Percentiles rank a stretch among this genome's conserved stretches.
Evolutionary conservation across 2,888 invertebrate species (phyloP).

Genomic region (Silvanus unidentatus): DNA sequence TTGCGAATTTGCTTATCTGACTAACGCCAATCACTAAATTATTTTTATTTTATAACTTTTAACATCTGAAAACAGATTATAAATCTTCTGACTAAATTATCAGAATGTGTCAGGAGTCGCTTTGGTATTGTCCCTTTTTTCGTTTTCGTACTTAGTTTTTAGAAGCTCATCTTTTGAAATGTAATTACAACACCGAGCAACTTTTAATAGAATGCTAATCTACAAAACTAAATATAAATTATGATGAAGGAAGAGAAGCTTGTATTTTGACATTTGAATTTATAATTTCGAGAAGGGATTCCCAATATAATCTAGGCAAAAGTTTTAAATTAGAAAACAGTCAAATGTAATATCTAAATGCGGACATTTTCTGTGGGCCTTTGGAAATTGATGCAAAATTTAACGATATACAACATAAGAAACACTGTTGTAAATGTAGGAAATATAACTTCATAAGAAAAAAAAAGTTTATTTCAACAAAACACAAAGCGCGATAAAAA

Average conservation of each 20-base stretch:
- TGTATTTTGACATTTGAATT: conserved; percentile 22
- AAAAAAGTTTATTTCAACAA: too few relatives aligned
- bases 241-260: conserved; percentile 8
- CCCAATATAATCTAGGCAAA: conserved; percentile 11
- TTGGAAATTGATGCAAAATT: too few relatives aligned
- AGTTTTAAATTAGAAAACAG: conserved; percentile 1
- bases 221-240: conserved; percentile 24
- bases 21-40: too few relatives aligned
- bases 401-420: too few relatives aligned
- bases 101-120: conserved; percentile 20
- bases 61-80: conserved; percentile 5
- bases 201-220: conserved; percentile 28
- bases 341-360: background rate
- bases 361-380: background rate
- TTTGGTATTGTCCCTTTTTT: conserved; percentile 13
- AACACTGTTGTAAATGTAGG: too few relatives aligned
- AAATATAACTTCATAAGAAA: too few relatives aligned
- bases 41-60: too few relatives aligned
- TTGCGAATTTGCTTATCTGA: too few relatives aligned
- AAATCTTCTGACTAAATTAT: conserved; percentile 20
- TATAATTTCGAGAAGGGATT: conserved; percentile 18
- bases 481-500: too few relatives aligned
- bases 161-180: conserved; percentile 8
- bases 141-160: conserved; percentile 7
- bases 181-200: conserved; percentile 20